Evolutionary conservation across 92 coral and sea anemone species (phyloP).

Genomic region (Phenganax marumi): DNA sequence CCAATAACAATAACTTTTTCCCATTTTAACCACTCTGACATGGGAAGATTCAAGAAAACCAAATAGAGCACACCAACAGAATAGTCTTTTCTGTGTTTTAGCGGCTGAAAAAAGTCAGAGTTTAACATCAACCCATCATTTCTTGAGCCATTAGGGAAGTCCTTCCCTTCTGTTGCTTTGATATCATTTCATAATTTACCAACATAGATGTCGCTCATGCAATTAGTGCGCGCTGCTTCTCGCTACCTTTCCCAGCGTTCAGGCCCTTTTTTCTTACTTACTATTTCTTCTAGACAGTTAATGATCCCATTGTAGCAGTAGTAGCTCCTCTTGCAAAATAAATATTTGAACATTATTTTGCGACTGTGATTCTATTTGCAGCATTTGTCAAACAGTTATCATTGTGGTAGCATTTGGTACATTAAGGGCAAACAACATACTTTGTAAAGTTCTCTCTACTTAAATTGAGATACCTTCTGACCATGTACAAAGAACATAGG

Average conservation of each 20-base stretch:
- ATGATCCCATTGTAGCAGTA: constrained; percentile 41
- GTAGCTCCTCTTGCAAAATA: no score
- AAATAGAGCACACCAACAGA: constrained; percentile 71
- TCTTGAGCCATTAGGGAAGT: constrained; percentile 55
- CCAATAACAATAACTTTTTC: constrained; percentile 63
- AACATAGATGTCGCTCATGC: constrained; percentile 53
- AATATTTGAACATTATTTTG: background rate
- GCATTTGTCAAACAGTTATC: constrained; percentile 14
- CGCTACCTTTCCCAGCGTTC: constrained; percentile 60
- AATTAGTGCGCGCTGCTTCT: constrained; percentile 29
- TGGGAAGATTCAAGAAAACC: constrained; percentile 34
- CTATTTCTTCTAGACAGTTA: constrained; percentile 32
- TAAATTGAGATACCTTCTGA: constrained; percentile 51
- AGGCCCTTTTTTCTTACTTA: constrained; percentile 23
- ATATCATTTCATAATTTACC: constrained; percentile 57
- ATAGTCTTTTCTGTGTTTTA: constrained; percentile 63
- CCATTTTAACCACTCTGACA: constrained; percentile 53
- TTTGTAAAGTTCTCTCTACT: constrained; percentile 52
- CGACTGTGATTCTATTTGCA: background rate
- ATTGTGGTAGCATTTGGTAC: constrained; percentile 45
- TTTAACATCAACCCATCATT: constrained; percentile 63
- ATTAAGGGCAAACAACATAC: constrained; percentile 60
- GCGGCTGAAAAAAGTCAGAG: constrained; percentile 70
- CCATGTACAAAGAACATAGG: constrained; percentile 54
- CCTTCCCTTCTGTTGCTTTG: constrained; percentile 40